Evolutionary conservation across 35 echinoderm and acorn worm species (phyloP), one percentile per base, ranked within the genome.

Genomic region (Apostichopus japonicus): DNA sequence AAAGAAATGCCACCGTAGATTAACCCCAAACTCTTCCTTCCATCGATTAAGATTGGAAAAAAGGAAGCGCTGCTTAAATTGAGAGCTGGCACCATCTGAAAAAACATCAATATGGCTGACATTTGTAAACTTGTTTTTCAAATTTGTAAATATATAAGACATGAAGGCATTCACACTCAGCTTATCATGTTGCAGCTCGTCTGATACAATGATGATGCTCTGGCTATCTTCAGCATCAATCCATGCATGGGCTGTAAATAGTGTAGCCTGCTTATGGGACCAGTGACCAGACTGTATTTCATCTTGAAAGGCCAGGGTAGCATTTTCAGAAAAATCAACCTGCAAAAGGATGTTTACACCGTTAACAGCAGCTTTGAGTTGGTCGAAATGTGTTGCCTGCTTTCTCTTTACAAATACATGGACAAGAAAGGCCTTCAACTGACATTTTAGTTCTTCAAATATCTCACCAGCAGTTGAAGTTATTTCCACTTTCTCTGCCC

Each of bases 321-420:
- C 79, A 93, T 93, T 93, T 86, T 93, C 81, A 9, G 92, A 84
- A 57, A 93, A 93, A 56, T 93, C 92, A 84, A 93, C 92, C 22
- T 93, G 92, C 24, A 93, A 21, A 1, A 87, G 9, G 56, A 93
- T 55, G 24, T 93, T 54, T 19, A n/a, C 65, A 86, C 53, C 80
- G 71, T 93, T 81, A 53, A 56, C 79, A 86, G 13, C 52, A 24
- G 56, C 10, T 55, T 73, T 77, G 8, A 86, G 51, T 23, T 56
- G 10, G 10, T 93, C 80, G 10, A 84, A 51, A 24, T 86, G 24
- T n/a, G 79, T 33, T 67, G 63, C 67, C 54, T 87, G 67, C 51
- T 63, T 44, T 33, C 81, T 23, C 16, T 93, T 93, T 2, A 93
- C 65, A 24, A 77, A 87, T 51, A 77, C 63, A 87, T 93, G 92